phyloP scores from a whole-genome alignment of 1,140 invertebrate species.

The Drosophila carrolli region DNA sequence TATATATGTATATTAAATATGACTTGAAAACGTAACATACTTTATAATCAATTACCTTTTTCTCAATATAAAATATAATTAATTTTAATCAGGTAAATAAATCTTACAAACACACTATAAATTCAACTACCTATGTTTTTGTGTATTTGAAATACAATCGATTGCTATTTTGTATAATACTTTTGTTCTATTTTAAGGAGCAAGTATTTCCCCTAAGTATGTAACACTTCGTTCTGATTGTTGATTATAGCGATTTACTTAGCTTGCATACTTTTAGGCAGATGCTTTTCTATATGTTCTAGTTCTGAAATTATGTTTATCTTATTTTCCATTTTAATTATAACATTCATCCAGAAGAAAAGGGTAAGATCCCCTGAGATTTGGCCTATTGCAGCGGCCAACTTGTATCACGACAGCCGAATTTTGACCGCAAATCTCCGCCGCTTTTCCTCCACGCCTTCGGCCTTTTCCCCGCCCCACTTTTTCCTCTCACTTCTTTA shows the following conservation, averaged over 20 bases:
- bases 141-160: no score
- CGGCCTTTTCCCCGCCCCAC: background rate
- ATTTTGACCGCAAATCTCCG: conserved; percentile 28
- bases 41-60: no score
- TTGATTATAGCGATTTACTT: background rate
- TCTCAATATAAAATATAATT: background rate
- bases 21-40: no score
- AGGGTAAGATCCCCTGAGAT: background rate
- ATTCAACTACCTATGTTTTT: no score
- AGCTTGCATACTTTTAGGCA: conserved; percentile 9
- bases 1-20: no score
- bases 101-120: no score
- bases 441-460: conserved; percentile 1
- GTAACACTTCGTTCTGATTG: background rate
- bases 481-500: conserved; percentile 2
- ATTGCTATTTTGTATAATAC: no score
- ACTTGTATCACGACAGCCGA: conserved; percentile 4
- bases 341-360: no score
- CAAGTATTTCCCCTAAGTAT: conserved; percentile 1
- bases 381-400: background rate
- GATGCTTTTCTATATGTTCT: background rate
- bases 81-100: no score
- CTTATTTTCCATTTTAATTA: no score
- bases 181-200: background rate
- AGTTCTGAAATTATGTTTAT: background rate